A percentile compares a stretch with the other conserved stretches of the same genome.
These are phyloP conservation scores for Corydoras maculifer DNA, from an alignment of 2,113 vertebrate genomes.

Conservation along the genomic window DNA sequence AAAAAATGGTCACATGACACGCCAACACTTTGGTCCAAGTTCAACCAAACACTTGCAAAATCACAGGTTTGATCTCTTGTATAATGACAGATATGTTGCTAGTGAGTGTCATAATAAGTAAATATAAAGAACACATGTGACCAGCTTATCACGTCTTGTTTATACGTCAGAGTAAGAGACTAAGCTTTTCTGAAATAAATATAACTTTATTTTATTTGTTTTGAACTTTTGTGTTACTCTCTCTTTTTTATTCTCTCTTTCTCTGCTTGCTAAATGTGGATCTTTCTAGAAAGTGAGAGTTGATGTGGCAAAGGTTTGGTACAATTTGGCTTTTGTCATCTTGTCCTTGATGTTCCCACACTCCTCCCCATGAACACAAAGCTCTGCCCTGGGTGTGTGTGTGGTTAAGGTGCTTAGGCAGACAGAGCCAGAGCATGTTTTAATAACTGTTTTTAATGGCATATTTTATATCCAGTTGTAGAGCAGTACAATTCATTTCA, in stretches of 20 bases:
- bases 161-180: too few relatives aligned
- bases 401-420: neutral
- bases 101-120: too few relatives aligned
- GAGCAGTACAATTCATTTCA: conserved; percentile 2
- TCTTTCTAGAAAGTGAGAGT: neutral
- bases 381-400: neutral
- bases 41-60: too few relatives aligned
- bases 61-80: too few relatives aligned
- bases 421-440: neutral
- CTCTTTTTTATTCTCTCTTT: neutral
- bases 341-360: conserved; percentile 3
- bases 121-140: too few relatives aligned
- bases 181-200: too few relatives aligned
- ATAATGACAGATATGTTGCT: too few relatives aligned
- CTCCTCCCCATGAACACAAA: conserved; percentile 9
- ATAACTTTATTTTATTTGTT: too few relatives aligned
- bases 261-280: neutral
- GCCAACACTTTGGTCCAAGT: too few relatives aligned
- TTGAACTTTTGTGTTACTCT: neutral
- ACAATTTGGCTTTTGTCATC: neutral
- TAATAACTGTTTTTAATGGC: conserved; percentile 16
- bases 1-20: too few relatives aligned
- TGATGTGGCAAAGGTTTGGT: neutral
- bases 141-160: too few relatives aligned
- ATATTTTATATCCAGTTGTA: conserved; percentile 8